Conservation (phyloP, 2,113 vertebrate genomes). For the Platysternon megacephalum region DNA sequence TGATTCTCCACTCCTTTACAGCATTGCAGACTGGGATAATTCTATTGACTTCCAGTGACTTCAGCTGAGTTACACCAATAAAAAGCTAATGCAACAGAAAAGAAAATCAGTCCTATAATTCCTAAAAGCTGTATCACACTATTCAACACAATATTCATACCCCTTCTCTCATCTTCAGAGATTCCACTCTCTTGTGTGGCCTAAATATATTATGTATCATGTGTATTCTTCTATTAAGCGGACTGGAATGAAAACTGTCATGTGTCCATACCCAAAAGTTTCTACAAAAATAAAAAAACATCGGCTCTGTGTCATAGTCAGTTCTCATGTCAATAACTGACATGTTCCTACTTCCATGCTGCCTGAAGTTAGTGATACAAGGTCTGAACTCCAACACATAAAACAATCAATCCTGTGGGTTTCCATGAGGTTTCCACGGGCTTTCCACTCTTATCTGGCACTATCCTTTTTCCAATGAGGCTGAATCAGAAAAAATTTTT, state of each 20-base stretch:
- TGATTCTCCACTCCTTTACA: too few species aligned
- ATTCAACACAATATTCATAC: not conserved
- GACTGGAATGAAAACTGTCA: not conserved
- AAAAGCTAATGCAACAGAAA: not conserved
- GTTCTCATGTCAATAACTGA: not conserved
- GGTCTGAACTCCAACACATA: not conserved
- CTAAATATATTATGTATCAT: not conserved
- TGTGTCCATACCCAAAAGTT: not conserved
- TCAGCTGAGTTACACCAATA: not conserved
- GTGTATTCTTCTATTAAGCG: not conserved
- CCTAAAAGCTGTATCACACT: not conserved
- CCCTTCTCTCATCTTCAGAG: not conserved
- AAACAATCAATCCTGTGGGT: not conserved
- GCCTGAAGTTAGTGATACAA: not conserved
- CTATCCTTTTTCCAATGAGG: not conserved
- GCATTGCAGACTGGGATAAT: too few species aligned
- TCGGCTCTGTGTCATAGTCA: not conserved
- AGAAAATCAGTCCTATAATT: not conserved
- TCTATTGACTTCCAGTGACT: too few species aligned
- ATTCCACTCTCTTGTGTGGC: not conserved
- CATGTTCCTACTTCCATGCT: not conserved
- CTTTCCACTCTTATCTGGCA: not conserved
- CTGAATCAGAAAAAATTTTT: not conserved
- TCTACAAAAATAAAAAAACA: not conserved
- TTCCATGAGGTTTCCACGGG: rapidly evolving